Conservation (phyloP, 64 coral and sea anemone species). For the Dendrophyllia cribrosa region DNA sequence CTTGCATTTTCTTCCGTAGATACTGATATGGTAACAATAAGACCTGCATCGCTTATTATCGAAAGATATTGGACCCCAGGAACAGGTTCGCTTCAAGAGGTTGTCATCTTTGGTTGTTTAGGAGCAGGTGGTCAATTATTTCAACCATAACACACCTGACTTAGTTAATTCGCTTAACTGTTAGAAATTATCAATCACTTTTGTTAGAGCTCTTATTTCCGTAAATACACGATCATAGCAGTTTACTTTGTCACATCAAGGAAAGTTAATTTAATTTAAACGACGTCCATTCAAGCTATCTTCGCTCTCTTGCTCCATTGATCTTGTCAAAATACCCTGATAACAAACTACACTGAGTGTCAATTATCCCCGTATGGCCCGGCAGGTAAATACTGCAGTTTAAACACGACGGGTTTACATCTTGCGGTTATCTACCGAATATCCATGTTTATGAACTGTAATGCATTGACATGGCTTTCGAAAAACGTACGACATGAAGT, state of each 20-base stretch:
- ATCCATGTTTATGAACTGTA: background rate
- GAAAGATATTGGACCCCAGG: background rate
- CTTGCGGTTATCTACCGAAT: background rate
- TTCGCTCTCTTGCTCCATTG: background rate
- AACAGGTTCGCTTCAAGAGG: conserved; percentile 15
- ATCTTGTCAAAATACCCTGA: conserved; percentile 37
- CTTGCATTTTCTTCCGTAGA: too few species aligned
- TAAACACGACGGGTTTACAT: background rate
- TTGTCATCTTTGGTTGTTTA: conserved; percentile 37
- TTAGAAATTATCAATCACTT: background rate
- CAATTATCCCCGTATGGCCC: background rate
- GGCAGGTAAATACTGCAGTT: background rate
- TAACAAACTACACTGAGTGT: background rate
- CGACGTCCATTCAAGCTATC: background rate
- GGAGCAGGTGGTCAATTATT: conserved; percentile 35
- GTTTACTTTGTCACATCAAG: background rate
- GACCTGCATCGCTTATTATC: background rate
- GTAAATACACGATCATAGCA: too few species aligned
- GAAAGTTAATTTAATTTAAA: background rate
- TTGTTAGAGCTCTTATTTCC: background rate
- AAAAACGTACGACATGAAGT: too few species aligned
- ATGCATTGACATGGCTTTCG: background rate
- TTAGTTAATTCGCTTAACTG: background rate
- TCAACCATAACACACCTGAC: background rate
- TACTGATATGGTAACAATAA: background rate